Evolutionary conservation across 2,797 vertebrate species (phyloP).

Genomic region (Cyprinella venusta): DNA sequence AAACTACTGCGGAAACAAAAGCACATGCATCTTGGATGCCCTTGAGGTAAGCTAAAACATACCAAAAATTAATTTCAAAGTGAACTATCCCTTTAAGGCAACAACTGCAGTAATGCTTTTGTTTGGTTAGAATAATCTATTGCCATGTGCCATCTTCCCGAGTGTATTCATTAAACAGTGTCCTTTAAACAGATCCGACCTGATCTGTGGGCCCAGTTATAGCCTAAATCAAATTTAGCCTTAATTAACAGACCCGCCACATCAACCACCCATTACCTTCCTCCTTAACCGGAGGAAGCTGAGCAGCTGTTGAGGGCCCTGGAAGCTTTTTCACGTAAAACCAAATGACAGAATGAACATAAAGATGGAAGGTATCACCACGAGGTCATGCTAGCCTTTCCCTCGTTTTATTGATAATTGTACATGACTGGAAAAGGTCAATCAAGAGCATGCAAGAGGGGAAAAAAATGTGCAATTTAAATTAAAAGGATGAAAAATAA

Average conservation of each 20-base stretch:
- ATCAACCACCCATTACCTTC: slow-evolving; percentile 64
- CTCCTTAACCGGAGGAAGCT: slow-evolving; percentile 63
- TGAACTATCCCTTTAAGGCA: not conserved
- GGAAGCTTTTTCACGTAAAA: slow-evolving; percentile 8
- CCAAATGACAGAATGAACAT: slow-evolving; percentile 5
- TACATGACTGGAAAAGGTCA: slow-evolving; percentile 17
- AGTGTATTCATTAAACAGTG: not conserved
- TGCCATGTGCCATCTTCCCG: slow-evolving; percentile 2
- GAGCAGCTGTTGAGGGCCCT: slow-evolving; percentile 38
- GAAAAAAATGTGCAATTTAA: not conserved
- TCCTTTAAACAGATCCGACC: slow-evolving; percentile 65
- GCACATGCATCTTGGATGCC: no score
- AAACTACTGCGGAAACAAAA: no score
- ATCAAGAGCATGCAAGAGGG: not conserved
- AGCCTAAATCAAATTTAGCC: slow-evolving; percentile 65
- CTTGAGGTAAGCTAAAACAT: no score
- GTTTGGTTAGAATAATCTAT: not conserved
- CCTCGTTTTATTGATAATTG: slow-evolving; percentile 39
- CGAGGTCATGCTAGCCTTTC: slow-evolving; percentile 28
- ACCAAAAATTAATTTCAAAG: no score
- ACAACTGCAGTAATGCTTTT: not conserved
- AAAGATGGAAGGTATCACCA: slow-evolving; percentile 16
- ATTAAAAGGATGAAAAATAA: not conserved
- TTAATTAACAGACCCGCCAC: slow-evolving; percentile 67
- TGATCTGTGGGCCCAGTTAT: slow-evolving; percentile 62